Evolutionary conservation across 2,888 invertebrate genomes (phyloP).

Genomic region (Tribolium freemani): DNA sequence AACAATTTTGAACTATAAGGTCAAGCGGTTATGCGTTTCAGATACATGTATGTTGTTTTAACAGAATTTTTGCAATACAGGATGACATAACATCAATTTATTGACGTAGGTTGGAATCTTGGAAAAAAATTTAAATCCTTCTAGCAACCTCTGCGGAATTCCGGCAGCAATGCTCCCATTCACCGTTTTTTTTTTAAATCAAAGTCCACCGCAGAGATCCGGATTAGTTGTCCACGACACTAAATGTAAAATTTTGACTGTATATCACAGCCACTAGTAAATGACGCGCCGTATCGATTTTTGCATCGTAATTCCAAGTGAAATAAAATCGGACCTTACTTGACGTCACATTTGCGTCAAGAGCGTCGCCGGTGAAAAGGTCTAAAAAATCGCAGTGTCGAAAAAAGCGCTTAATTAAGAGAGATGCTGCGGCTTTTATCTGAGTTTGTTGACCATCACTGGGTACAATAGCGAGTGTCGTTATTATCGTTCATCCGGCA

Average conservation of each 20-base stretch:
- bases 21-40: neutral
- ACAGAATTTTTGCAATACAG: neutral
- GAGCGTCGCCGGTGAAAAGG: neutral
- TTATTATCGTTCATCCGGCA: slow-evolving; percentile 42
- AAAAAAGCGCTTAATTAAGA: slow-evolving; percentile 25
- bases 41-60: no score
- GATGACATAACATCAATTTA: neutral
- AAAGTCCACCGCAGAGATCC: no score
- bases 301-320: slow-evolving; percentile 30
- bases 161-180: neutral
- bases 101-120: neutral
- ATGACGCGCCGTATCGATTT: slow-evolving; percentile 34
- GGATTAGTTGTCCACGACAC: no score
- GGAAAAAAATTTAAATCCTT: neutral
- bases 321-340: slow-evolving; percentile 11
- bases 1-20: neutral
- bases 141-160: neutral
- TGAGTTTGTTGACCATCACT: slow-evolving; percentile 3
- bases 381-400: slow-evolving; percentile 5
- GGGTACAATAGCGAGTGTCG: slow-evolving; percentile 3
- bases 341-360: slow-evolving; percentile 21
- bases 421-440: neutral
- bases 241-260: no score
- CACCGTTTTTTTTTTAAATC: neutral
- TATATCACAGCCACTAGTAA: neutral